Evolutionary conservation across 2,888 invertebrate species (phyloP).

Genomic region (Chironomus tentans): DNA sequence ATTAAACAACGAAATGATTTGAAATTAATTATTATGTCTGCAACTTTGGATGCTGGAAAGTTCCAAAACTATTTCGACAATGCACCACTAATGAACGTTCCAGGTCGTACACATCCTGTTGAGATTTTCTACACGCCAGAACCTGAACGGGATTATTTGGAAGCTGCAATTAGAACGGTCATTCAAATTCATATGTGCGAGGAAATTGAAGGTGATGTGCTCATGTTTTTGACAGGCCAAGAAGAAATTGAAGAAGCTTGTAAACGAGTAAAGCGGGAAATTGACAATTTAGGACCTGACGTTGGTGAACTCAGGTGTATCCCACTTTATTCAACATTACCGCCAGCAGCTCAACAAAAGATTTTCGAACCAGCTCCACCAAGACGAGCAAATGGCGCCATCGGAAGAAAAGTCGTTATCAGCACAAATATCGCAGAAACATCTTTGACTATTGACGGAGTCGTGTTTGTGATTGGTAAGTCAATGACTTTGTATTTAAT

Average conservation of each 20-base stretch:
- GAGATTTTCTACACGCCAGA: conserved; percentile 99
- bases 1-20: conserved; percentile 75
- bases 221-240: conserved; percentile 83
- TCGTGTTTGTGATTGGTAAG: conserved; percentile 83
- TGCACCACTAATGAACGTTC: conserved; percentile 97
- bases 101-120: conserved; percentile 90
- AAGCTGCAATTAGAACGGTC: conserved; percentile 97
- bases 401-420: conserved; percentile 88
- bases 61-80: conserved; percentile 99
- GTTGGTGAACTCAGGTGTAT: conserved; percentile 97
- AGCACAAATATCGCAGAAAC: conserved; percentile 99
- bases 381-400: conserved; percentile 75
- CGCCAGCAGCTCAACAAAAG: conserved; percentile 91
- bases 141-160: conserved; percentile 94
- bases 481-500: conserved; percentile 17
- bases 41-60: conserved; percentile 97
- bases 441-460: conserved; percentile 96
- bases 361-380: conserved; percentile 97
- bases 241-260: conserved; percentile 99
- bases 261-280: conserved; percentile 90
- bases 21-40: conserved; percentile 98
- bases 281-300: conserved; percentile 92
- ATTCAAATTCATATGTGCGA: conserved; percentile 93
- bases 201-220: conserved; percentile 81
- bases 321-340: conserved; percentile 95